Base-by-base conservation (phyloP, 2,888 invertebrate genomes). In the Mycogona germanica region DNA sequence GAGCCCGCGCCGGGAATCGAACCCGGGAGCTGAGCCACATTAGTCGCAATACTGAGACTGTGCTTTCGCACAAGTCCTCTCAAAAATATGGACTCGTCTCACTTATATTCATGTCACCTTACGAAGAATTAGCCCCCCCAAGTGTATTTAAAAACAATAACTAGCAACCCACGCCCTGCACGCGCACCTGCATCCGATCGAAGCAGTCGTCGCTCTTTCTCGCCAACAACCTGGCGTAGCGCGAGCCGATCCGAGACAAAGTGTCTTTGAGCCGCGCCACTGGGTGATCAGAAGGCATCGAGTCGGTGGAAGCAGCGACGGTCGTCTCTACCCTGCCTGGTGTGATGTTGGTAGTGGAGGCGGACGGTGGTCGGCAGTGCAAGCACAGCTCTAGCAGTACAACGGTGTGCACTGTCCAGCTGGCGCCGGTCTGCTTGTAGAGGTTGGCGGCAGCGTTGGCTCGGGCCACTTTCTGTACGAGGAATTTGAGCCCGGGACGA, bases 371-470 rank as follows among this genome's bases (percentile, higher is more conserved):
- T 46, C 83, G 79, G 29, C 83, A 82, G 61, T 78, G 79, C 38
- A 88, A 75, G 66, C 86, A 87, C 57, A 91, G 76, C 66, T 93
- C 89, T 32, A 92, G 83, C 38, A 92, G 71, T 1, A 88, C 81
- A 57, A 91, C 85, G 50, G 87, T 64, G 51, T 69, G 67, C 21
- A 92, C 84, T 38, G 91, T 83, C 82, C 91, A 89, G 1, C 91
- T 85, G 0, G 89, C 87, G 30, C 89, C 88, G 9, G 91, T 87
- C 71, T 92, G 92, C 57, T 85, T 85, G 67, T 89, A 91, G n/a
- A 91, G 73, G 70, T 89, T 91, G 1, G 91, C 88, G 3, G 88
- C 87, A 41, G 59, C 55, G 56, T 84, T 84, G 59, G 88, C 76
- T 65, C 84, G 85, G 0, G 86, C 87, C 0, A 91, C 89, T 73